Base-by-base conservation (phyloP, 2,888 invertebrate genomes). In the Rotaria magnacalcarata region DNA sequence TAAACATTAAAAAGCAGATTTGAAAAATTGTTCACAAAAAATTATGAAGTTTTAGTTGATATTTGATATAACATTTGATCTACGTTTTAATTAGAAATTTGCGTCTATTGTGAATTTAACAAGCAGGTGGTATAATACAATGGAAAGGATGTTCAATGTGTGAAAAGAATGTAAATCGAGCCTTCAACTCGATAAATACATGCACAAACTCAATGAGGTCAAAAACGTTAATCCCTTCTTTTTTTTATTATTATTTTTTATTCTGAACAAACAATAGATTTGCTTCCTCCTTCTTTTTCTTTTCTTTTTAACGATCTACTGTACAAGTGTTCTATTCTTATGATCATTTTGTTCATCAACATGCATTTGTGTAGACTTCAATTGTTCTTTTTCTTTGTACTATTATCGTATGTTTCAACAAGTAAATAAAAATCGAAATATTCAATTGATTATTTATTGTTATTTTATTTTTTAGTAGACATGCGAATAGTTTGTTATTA, bases 401-500 rank as follows among this genome's bases (percentile, higher is more conserved):
- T 67, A 0, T 34, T 41, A 34, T 67, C 67, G 7, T 34, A 34
- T 67, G 67, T 41, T 5, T 67, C 67, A 19, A 67, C 67, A 34
- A 34, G 67, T 67, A 67, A 67, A 67, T 7, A 14, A 67, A 19
- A 16, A 52, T 14, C 3, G 16, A 6, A 27, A 27, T 67, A n/a
- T 14, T 5, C 10, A 27, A 11, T 16, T 24, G 16, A 11, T 27
- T 34, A 67, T 34, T 10, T 11, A 67, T 27, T 67, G 34, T 34
- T 19, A 34, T 27, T 16, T 67, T 34, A 8, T 16, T 54, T 27
- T 4, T 34, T 34, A 1, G 11, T 41, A 67, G 67, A 67, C 1
- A 47, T 80, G n/a, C 47, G 80, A 80, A 80, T 80, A n/a, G 96
- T 96, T 80, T 98, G 97, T 91, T 97, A 97, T 92, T 97, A 96